Evolutionary conservation across 2,113 vertebrate genomes (phyloP), one percentile per base, ranked within the genome.

Genomic region (Brachyhypopomus gauderio): DNA sequence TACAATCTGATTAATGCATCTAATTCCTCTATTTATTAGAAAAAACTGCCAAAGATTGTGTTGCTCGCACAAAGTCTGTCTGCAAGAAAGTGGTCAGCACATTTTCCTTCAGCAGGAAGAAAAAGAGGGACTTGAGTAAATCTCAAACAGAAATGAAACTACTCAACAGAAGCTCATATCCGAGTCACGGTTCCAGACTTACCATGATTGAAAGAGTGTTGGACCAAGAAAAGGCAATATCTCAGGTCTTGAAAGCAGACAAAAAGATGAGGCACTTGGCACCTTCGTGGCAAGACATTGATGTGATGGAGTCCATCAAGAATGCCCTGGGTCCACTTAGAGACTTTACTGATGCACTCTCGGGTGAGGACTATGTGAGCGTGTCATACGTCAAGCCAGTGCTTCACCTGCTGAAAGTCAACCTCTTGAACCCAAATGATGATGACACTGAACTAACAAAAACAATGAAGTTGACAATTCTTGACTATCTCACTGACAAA

Each of bases 51-150:
- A 64, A 56, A 72, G 82, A 79, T 48, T 8, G 56, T 36, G 77
- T 81, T 69, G 72, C 75, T 23, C 55, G 72, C 3, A 41, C 56
- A 60, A 56, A 30, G 45, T 52, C 20, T 30, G 19, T 84, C 23
- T 75, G 75, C 83, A 80, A 59, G 38, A 81, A 83, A 20, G 56
- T 75, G 0, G 72, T 64, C 12, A 83, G 70, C 80, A 62, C 19
- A 34, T 85, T 59, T 19, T 59, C 73, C 34, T 75, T 48, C 82
- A 56, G 41, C 72, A 77, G 80, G 84, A 79, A 64, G 60, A 83
- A 76, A 72, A 25, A n/a, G 56, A 45, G 14, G 62, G 74, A 64
- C 14, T n/a, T n/a, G n/a, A n/a, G n/a, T n/a, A n/a, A n/a, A n/a
- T n/a, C 27, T 58, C 41, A 82, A 52, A 62, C 45, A 8, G 45